Conservation (phyloP, 2,113 vertebrate species). For the Ammospiza nelsoni region DNA sequence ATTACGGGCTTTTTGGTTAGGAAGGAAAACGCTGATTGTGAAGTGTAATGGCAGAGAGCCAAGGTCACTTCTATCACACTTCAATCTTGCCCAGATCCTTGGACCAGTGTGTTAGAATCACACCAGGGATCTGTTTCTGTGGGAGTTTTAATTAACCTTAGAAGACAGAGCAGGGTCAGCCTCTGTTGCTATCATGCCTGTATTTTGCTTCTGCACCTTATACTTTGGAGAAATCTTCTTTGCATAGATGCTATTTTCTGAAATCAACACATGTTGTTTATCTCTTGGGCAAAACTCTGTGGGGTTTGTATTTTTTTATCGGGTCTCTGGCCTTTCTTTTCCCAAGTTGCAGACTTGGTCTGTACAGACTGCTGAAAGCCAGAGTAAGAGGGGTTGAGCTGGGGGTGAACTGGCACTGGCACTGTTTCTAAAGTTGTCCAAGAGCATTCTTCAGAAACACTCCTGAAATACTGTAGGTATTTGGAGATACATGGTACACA, state of each 20-base stretch:
- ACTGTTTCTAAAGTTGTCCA: not conserved
- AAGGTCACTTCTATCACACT: slow-evolving; percentile 35
- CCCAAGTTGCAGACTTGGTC: not conserved
- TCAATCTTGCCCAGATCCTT: slow-evolving; percentile 9
- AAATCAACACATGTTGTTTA: not conserved
- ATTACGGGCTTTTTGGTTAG: not conserved
- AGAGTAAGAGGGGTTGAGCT: not conserved
- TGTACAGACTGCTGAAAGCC: not conserved
- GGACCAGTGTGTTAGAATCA: not conserved
- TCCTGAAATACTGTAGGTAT: not conserved
- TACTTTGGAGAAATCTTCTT: not conserved
- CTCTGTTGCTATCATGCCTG: not conserved
- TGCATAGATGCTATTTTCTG: not conserved
- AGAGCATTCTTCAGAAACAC: not conserved
- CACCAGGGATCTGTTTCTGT: slow-evolving; percentile 1
- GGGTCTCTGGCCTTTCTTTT: not conserved
- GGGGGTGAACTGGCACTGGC: not conserved
- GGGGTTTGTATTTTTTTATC: not conserved
- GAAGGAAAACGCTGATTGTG: not conserved
- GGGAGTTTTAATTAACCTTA: slow-evolving; percentile 59
- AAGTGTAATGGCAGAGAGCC: slow-evolving; percentile 1
- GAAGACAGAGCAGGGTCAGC: not conserved
- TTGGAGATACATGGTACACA: not conserved
- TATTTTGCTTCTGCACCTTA: not conserved
- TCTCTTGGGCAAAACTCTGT: not conserved